Percentiles rank a stretch among this genome's conserved stretches.
These are phyloP conservation scores for Euspilapteryx auroguttella DNA, from an alignment of 2,888 invertebrate genomes.

Conservation along the genomic window DNA sequence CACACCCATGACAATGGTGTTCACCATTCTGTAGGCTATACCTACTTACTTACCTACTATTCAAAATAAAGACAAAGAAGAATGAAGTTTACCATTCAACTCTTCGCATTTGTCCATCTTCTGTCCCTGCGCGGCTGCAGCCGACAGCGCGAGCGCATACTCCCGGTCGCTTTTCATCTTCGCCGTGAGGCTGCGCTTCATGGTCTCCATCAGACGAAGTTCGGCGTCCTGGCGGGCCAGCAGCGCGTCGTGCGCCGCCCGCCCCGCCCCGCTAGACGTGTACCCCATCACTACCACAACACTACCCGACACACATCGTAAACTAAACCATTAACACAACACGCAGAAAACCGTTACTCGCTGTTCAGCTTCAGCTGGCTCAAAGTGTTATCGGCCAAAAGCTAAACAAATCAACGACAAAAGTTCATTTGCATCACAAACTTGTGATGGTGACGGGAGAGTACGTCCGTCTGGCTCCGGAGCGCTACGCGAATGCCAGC, in stretches of 20 bases:
- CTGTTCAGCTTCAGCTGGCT: too few species aligned
- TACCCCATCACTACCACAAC: conserved; percentile 69
- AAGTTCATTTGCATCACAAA: too few species aligned
- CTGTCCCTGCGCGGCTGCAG: conserved; percentile 80
- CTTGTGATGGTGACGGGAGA: too few species aligned
- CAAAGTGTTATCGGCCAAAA: too few species aligned
- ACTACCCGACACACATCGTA: conserved; percentile 26
- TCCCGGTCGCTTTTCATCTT: conserved; percentile 92
- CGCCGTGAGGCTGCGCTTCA: conserved; percentile 82
- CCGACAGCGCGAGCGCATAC: conserved; percentile 81
- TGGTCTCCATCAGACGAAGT: conserved; percentile 86
- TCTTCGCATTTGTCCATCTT: conserved; percentile 81
- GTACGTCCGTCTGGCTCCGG: conserved; percentile 30
- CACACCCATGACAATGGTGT: too few species aligned
- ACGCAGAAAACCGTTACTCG: neutral
- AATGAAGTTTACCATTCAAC: conserved; percentile 68
- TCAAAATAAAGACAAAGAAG: too few species aligned
- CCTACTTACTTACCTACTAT: too few species aligned
- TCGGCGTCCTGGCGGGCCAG: conserved; percentile 91
- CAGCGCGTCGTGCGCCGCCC: conserved; percentile 89
- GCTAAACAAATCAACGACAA: too few species aligned
- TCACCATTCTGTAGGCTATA: too few species aligned
- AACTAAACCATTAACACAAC: neutral
- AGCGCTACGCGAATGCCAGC: conserved; percentile 45
- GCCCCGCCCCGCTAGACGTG: conserved; percentile 83